Evolutionary conservation across 2,113 vertebrate genomes (phyloP).

Genomic region (Notarius quadriscutis): DNA sequence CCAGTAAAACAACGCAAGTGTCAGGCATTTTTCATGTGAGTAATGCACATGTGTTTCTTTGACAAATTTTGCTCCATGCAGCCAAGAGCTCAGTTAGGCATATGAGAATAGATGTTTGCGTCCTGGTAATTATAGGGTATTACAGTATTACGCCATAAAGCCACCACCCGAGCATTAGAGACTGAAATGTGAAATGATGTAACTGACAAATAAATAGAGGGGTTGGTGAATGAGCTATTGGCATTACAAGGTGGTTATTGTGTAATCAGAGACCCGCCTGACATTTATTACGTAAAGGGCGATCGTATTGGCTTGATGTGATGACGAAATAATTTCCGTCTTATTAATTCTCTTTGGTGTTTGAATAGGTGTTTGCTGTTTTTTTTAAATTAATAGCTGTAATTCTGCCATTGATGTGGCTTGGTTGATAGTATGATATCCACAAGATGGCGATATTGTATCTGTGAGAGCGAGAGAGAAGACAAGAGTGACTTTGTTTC

Average conservation of each 20-base stretch:
- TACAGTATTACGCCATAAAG: constrained; percentile 11
- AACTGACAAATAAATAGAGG: constrained; percentile 42
- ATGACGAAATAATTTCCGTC: not conserved
- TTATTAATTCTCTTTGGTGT: not conserved
- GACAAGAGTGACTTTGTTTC: not conserved
- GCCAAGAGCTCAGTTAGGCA: constrained; percentile 1
- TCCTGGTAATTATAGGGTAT: constrained; percentile 7
- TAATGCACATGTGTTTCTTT: not conserved
- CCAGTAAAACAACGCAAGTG: too few relatives aligned
- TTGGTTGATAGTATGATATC: constrained; percentile 8
- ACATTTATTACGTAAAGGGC: constrained; percentile 56
- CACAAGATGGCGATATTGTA: constrained; percentile 62
- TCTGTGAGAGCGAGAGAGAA: not conserved
- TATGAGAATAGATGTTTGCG: not conserved
- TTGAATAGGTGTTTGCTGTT: constrained; percentile 30
- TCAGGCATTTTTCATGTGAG: too few relatives aligned
- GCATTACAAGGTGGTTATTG: constrained; percentile 40
- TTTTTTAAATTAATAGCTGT: not conserved
- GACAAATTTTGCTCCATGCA: not conserved
- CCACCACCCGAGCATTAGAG: constrained; percentile 31
- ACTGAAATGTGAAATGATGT: constrained; percentile 31
- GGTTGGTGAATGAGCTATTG: constrained; percentile 49
- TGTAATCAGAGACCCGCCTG: constrained; percentile 47
- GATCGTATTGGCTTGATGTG: constrained; percentile 9
- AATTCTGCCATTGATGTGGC: not conserved